phyloP scores from a whole-genome alignment of 2,888 invertebrate genomes.

The Drosophila testacea region DNA sequence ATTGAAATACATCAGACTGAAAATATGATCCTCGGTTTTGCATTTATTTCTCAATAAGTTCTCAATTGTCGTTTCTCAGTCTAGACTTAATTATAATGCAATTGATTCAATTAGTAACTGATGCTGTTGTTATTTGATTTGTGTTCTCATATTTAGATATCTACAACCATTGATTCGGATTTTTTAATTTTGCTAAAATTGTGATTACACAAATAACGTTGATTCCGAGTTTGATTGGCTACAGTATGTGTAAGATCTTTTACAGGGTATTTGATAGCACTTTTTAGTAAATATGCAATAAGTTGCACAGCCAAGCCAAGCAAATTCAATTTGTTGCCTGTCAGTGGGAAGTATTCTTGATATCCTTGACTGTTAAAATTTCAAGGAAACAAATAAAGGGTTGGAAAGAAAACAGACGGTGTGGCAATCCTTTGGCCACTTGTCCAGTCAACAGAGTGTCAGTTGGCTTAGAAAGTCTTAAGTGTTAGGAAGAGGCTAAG shows the following conservation, averaged over 20 bases:
- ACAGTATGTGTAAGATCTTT: neutral
- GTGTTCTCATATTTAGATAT: slow-evolving; percentile 9
- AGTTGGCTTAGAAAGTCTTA: slow-evolving; percentile 15
- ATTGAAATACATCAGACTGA: neutral
- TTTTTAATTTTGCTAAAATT: neutral
- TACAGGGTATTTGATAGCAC: neutral
- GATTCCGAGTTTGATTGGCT: neutral
- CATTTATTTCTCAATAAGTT: slow-evolving; percentile 25
- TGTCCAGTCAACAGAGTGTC: slow-evolving; percentile 18
- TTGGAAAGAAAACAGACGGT: neutral
- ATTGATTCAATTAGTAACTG: slow-evolving; percentile 42
- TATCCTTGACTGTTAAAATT: neutral
- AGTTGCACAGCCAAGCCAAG: neutral
- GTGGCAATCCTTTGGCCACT: neutral
- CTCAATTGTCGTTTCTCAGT: slow-evolving; percentile 28
- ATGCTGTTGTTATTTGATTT: slow-evolving; percentile 8
- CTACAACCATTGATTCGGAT: neutral
- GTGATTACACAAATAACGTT: neutral
- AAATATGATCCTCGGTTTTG: slow-evolving; percentile 16
- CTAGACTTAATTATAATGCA: slow-evolving; percentile 21
- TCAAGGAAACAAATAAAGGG: too few relatives aligned
- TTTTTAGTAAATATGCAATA: neutral
- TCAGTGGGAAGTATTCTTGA: neutral
- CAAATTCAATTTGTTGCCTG: neutral
- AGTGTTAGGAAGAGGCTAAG: slow-evolving; percentile 28